Base-by-base conservation (phyloP, 92 coral and sea anemone species). In the Virgularia gustaviana region DNA sequence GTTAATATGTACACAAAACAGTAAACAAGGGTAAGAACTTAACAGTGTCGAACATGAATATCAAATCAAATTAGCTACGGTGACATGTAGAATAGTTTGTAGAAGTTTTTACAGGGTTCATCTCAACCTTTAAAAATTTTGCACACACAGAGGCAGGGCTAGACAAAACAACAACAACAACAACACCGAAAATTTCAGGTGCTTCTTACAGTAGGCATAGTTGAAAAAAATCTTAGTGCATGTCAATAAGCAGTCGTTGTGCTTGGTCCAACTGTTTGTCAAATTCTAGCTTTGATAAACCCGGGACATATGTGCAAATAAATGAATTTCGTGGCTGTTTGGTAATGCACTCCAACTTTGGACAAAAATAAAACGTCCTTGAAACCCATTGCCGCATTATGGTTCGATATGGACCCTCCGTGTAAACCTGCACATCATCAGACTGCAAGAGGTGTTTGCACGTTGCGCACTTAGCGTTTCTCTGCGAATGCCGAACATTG, bases 341-440 rank as follows among this genome's bases (percentile, higher is more conserved):
- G 41, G 79, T 68, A 44, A 78, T 70, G 45, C 55, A 78, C 27
- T 31, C 18, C 28, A 55, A 55, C 41, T 56, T 55, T 25, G 73
- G 65, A 72, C 75, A 79, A 66, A 77, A 77, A 41, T 36, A 79
- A 56, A 79, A 79, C 31, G 80, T 73, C 44, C 75, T 59, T 45
- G 60, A 24, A 13, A 73, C 55, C 75, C 84, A 79, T 47, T 57
- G 79, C 22, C 73, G 65, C 64, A 35, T 35, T 70, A 78, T 49
- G 3, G 70, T 78, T 54, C 79, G 36, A 43, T 70, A 78, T 28
- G 83, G 78, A 59, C 83, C 78, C 33, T 70, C 37, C 3, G 84
- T 63, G 15, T n/a, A n/a, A n/a, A n/a, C n/a, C n/a, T n/a, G n/a
- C n/a, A n/a, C n/a, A n/a, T n/a, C n/a, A n/a, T n/a, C n/a, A n/a